Conservation (phyloP, 2,797 vertebrate genomes). For the Triplophysa yarkandensis region DNA sequence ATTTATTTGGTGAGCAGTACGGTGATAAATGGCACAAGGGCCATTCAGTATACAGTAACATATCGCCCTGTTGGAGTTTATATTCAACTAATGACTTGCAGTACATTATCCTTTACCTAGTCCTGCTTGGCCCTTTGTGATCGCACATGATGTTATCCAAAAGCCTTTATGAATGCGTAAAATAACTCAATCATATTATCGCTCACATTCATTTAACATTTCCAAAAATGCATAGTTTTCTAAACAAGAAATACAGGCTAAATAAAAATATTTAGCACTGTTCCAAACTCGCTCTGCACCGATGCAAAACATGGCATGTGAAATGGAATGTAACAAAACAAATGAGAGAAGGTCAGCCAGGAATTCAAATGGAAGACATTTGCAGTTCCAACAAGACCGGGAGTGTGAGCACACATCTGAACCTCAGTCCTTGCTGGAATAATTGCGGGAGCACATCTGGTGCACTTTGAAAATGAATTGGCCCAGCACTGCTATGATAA, state of each 20-base stretch:
- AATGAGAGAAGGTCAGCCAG: slow-evolving; percentile 77
- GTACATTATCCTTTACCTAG: not conserved
- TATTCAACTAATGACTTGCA: not conserved
- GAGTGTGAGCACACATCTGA: slow-evolving; percentile 67
- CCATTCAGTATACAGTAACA: not conserved
- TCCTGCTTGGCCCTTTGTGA: not conserved
- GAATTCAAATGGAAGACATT: slow-evolving; percentile 80
- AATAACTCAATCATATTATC: slow-evolving; percentile 12
- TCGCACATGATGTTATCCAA: not conserved
- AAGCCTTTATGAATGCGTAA: not conserved
- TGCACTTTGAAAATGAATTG: slow-evolving; percentile 80
- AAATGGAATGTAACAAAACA: slow-evolving; percentile 65
- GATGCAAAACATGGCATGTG: slow-evolving; percentile 54
- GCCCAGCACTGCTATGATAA: slow-evolving; percentile 71
- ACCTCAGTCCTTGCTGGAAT: slow-evolving; percentile 77
- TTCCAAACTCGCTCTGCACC: slow-evolving; percentile 49
- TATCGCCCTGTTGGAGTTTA: not conserved
- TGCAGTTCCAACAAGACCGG: slow-evolving; percentile 74
- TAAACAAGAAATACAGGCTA: slow-evolving; percentile 22
- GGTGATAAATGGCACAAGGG: not conserved
- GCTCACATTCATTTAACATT: not conserved
- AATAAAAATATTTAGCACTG: slow-evolving; percentile 39
- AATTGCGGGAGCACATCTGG: slow-evolving; percentile 78
- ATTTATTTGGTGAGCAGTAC: not conserved
- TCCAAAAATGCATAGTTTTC: slow-evolving; percentile 27